Base-by-base conservation (phyloP, 2,113 vertebrate species). In the Sigmodon hispidus region DNA sequence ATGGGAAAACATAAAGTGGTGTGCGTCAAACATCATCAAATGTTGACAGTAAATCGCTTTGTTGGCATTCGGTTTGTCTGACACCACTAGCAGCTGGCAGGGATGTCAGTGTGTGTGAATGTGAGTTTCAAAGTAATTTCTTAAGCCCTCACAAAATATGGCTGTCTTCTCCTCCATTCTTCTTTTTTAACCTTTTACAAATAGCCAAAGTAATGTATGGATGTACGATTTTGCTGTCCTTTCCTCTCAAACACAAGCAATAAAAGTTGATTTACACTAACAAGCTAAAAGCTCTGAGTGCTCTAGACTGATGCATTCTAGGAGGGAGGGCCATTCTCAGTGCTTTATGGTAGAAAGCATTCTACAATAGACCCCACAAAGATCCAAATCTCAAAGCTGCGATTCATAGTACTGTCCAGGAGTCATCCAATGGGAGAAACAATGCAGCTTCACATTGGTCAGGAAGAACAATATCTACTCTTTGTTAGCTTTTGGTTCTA, bases 261-360 rank as follows among this genome's bases (percentile, higher is more conserved):
- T 98, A 97, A 98, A 97, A 97, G 84, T 96, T 98, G 97, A 98
- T 97, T 98, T 97, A 97, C 96, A 95, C 97, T 98, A 97, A 98
- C 96, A 98, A 97, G 96, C 96, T 98, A 97, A 97, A 98, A 98
- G 97, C 97, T 96, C 96, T 96, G 92, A 98, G 97, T 95, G 96
- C 96, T 97, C 73, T 90, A 95, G 93, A 69, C 84, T 96, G 95
- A 97, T 96, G 90, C 91, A 81, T 96, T 97, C 87, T 34, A 61
- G 76, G 80, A 94, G 93, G 91, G 93, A 96, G 94, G 86, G 96
- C 63, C 45, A 40, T n/a, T 79, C 76, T 94, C 92, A 70, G 93
- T 91, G 69, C 48, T 67, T 55, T 91, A 96, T 88, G 85, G 94
- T 26, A 87, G 90, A 96, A 94, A 85, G 90, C 92, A 34, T 94